Base-by-base conservation (phyloP, 1,140 invertebrate species). In the Aphaenogaster floridana region DNA sequence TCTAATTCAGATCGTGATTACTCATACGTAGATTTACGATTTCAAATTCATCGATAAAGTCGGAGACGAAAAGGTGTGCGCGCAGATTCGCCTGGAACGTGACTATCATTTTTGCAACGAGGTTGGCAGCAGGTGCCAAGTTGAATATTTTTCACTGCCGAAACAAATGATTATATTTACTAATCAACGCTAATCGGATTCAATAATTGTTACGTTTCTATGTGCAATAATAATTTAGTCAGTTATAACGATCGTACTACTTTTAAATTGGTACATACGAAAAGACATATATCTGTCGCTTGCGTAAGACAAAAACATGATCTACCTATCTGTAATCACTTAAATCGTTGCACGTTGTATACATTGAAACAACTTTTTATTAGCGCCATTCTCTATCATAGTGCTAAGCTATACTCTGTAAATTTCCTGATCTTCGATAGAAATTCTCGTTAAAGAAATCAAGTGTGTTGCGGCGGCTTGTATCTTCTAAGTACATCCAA, bases 281-380 rank as follows among this genome's bases (percentile, higher is more conserved):
- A 63, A 3, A 48, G 1, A 63, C 9, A 17, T 21, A n/a, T 45
- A 50, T 59, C 8, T 21, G 21, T 45, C 54, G 52, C 17, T 36
- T 72, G 50, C 15, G 42, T 21, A 36, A 83, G 28, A 74, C 5
- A 61, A 59, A 34, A 34, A 84, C 28, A 59, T 8, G 34, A 45
- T 83, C 80, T 61, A 84, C 54, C 42, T 84, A 59, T 76, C n/a
- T 76, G 57, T 84, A 83, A 84, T 84, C 80, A 74, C 54, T 3
- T 84, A 63, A 57, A 74, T 74, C 15, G 54, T 76, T 50, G 45
- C 69, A 48, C 45, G 34, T 28, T 28, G 21, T 72, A 45, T 57
- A 57, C 42, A 59, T 76, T 61, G 13, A 36, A 84, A 48, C 6
- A 15, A 72, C 21, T 42, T 84, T 84, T 39, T 15, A 63, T 84